Conservation (phyloP, 2,888 invertebrate species). For the Rapana venosa region DNA sequence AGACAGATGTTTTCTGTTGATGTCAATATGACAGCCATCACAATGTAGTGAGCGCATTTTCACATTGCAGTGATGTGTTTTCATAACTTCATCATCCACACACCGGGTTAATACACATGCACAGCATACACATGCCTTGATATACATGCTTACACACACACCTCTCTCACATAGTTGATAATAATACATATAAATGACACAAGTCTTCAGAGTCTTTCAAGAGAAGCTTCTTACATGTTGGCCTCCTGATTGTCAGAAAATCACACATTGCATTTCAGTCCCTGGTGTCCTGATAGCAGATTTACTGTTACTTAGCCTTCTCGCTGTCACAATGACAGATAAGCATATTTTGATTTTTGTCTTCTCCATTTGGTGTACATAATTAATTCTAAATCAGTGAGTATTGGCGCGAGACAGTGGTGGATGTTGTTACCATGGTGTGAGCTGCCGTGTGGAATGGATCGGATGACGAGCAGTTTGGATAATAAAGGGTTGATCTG, state of each 20-base stretch:
- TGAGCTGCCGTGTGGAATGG: constrained; percentile 21
- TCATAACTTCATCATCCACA: too few species aligned
- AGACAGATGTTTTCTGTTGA: too few species aligned
- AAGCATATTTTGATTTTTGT: background rate
- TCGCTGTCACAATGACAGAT: background rate
- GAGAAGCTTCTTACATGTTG: background rate
- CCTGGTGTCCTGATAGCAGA: background rate
- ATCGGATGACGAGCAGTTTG: constrained; percentile 13
- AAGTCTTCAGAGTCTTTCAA: background rate
- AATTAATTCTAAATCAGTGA: background rate
- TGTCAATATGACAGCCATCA: too few species aligned
- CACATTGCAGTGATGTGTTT: too few species aligned
- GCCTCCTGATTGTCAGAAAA: too few species aligned
- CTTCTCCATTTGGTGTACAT: constrained; percentile 7
- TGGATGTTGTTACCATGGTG: background rate
- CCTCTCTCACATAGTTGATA: background rate
- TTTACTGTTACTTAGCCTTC: background rate
- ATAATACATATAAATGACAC: background rate
- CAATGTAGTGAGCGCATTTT: too few species aligned
- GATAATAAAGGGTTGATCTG: background rate
- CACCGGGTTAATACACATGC: too few species aligned
- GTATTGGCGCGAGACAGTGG: background rate
- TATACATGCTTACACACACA: background rate
- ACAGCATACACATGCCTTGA: background rate
- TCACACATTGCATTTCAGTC: too few species aligned